Conservation (phyloP, 2,888 invertebrate genomes). For the Pristionchus fissidentatus region DNA sequence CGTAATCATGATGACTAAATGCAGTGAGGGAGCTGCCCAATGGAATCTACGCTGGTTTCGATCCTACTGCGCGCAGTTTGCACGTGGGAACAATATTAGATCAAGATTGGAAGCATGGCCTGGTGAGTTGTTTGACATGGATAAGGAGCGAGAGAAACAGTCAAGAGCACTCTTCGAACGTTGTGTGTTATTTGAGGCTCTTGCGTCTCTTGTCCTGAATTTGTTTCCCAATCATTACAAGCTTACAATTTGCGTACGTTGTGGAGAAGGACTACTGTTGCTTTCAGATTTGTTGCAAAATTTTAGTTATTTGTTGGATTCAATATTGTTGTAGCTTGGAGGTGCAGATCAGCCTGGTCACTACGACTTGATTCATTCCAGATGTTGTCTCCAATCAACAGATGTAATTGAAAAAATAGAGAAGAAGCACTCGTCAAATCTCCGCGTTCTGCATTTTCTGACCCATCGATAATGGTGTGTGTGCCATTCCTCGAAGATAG, state of each 20-base stretch:
- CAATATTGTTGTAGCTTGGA: slow-evolving; percentile 83
- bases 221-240: slow-evolving; percentile 95
- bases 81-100: slow-evolving; percentile 90
- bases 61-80: slow-evolving; percentile 94
- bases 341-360: slow-evolving; percentile 95
- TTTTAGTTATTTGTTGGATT: not conserved
- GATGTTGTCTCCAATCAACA: slow-evolving; percentile 55
- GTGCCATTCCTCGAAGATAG: no score
- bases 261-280: slow-evolving; percentile 84
- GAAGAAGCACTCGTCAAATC: slow-evolving; percentile 78
- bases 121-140: not conserved
- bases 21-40: slow-evolving; percentile 57
- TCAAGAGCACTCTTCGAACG: not conserved
- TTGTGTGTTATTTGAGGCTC: slow-evolving; percentile 53
- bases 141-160: no score
- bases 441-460: no score
- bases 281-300: slow-evolving; percentile 75
- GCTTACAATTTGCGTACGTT: slow-evolving; percentile 94
- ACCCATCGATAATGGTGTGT: no score
- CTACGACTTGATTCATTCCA: slow-evolving; percentile 53
- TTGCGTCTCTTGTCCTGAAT: slow-evolving; percentile 96
- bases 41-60: slow-evolving; percentile 90
- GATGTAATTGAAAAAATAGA: slow-evolving; percentile 60
- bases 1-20: no score
- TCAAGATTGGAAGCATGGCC: slow-evolving; percentile 57